Base-by-base conservation (phyloP, 2,888 invertebrate species). In the Pycnomerus fuliginosus region DNA sequence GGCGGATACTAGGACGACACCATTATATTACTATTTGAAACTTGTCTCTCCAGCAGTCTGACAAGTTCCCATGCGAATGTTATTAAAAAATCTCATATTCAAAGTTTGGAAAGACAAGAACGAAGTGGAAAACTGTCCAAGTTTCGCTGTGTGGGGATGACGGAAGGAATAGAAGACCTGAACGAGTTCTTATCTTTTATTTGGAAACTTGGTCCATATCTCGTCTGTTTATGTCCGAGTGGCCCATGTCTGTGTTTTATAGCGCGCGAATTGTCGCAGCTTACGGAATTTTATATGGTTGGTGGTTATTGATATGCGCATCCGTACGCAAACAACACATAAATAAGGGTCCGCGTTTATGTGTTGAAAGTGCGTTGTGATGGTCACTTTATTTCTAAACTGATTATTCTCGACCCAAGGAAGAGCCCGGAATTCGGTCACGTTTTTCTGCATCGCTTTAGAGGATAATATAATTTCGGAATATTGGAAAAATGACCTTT, bases 191-290 rank as follows among this genome's bases (percentile, higher is more conserved):
- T 61, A 62, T 61, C 64, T 62, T 63, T 56, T 62, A 62, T 62
- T 65, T 59, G 62, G 56, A 63, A 65, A 65, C 55, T 65, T 64
- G 58, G 52, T 53, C 59, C 61, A 56, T 62, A 64, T 60, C 60
- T 56, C 51, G 53, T 47, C 58, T 58, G 52, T 62, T 65, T 62
- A 61, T 59, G 56, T 58, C 61, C 54, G 47, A 60, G 48, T 47
- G 53, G 57, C 52, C 58, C 44, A 47, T 53, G 60, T 43, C 58
- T 62, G 61, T 56, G 51, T 60, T 63, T 65, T 65, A 63, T 60
- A 57, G 59, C 50, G 56, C 46, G 58, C 54, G 47, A 62, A 63
- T 58, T 58, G 60, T 55, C 50, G 35, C 48, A 48, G 48, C 51
- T 53, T 41, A 45, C 48, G 22, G 32, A 41, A 48, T 52, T 54